Evolutionary conservation across 2,113 vertebrate genomes (phyloP).

Genomic region (Etia nguti): DNA sequence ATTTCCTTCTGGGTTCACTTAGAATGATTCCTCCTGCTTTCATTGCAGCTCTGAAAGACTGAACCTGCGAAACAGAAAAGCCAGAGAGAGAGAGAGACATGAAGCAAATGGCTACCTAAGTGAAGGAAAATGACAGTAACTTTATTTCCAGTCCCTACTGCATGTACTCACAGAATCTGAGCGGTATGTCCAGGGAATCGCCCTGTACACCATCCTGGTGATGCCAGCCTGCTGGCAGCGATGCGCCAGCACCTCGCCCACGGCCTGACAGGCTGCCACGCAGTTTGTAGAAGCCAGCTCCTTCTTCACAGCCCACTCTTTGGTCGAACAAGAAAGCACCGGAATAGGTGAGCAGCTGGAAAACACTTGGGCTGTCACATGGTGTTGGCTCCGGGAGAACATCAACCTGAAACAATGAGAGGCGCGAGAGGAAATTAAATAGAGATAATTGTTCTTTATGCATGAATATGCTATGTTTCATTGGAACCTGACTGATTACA

Average conservation of each 20-base stretch:
- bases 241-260: constrained; percentile 84
- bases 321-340: constrained; percentile 86
- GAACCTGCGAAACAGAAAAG: constrained; percentile 69
- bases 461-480: background rate
- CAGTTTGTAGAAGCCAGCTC: constrained; percentile 81
- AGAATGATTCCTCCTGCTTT: constrained; percentile 82
- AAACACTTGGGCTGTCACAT: constrained; percentile 79
- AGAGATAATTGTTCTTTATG: background rate
- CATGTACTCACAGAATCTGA: constrained; percentile 78
- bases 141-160: background rate
- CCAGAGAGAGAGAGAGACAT: background rate
- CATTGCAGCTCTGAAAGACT: constrained; percentile 79
- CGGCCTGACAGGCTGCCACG: constrained; percentile 80
- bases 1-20: constrained; percentile 82
- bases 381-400: constrained; percentile 79
- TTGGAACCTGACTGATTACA: background rate
- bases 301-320: constrained; percentile 89
- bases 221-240: constrained; percentile 88
- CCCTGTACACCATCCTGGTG: constrained; percentile 80
- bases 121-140: background rate
- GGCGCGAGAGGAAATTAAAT: background rate
- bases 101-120: background rate
- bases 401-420: constrained; percentile 70
- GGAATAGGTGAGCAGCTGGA: constrained; percentile 62
- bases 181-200: constrained; percentile 80